phyloP scores from a whole-genome alignment of 1,140 invertebrate species.

The Euura lappo region DNA sequence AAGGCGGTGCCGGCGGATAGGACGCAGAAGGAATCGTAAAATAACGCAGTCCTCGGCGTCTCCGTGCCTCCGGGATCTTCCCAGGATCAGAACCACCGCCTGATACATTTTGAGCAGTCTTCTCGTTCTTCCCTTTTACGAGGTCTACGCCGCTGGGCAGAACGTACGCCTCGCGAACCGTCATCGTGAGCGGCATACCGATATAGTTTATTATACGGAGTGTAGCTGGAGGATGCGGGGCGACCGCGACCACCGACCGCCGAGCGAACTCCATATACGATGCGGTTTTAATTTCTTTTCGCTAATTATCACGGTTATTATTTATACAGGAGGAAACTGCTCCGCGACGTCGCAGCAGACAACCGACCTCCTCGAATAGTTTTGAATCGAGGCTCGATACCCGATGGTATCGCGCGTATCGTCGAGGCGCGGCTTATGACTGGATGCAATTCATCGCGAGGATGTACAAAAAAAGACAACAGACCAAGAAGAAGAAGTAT shows the following conservation, averaged over 20 bases:
- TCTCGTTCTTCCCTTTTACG: neutral
- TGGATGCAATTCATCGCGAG: too few species aligned
- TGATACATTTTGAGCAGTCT: slow-evolving; percentile 1
- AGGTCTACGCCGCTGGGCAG: neutral
- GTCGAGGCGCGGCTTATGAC: too few species aligned
- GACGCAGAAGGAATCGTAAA: slow-evolving; percentile 4
- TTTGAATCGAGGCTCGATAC: too few species aligned
- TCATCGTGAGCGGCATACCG: slow-evolving; percentile 2
- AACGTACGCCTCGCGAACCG: neutral
- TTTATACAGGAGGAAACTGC: neutral
- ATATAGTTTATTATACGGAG: neutral
- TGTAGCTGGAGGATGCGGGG: too few species aligned
- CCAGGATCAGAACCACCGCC: neutral
- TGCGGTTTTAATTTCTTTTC: neutral
- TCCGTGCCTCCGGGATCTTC: neutral
- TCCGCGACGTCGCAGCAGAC: too few species aligned
- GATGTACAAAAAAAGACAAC: too few species aligned
- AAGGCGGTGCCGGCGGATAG: neutral
- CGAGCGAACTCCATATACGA: neutral
- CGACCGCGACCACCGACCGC: too few species aligned
- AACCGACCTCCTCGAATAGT: too few species aligned
- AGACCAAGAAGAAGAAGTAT: too few species aligned
- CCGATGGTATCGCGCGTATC: too few species aligned
- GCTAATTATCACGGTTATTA: slow-evolving; percentile 2
- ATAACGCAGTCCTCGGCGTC: neutral